Base-by-base conservation (phyloP, 1,140 invertebrate genomes). In the Drusus annulatus region DNA sequence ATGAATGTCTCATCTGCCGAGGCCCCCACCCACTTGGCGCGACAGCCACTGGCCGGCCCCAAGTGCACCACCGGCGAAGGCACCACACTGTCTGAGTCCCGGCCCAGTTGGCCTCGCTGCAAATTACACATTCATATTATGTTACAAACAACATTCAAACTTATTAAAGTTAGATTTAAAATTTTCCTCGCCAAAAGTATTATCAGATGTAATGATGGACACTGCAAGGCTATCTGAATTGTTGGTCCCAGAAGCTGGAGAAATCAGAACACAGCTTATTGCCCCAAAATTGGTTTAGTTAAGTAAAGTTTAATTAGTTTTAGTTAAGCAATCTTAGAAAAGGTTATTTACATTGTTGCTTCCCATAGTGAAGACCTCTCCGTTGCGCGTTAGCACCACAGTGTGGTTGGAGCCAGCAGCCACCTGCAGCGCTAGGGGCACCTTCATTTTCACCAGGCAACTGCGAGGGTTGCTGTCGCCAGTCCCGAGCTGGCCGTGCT, bases 371-470 rank as follows among this genome's bases (percentile, higher is more conserved):
- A 95, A 98, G 5, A 99, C 94, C 87, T 98, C 94, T 5, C 98
- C 98, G 84, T 95, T 95, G 54, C 92, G 90, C 17, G 97, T 95
- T n/a, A 99, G 89, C 19, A 99, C 88, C 0, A 96, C 96, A 3
- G 97, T 97, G 87, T 99, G 98, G 89, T 98, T 97, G 85, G 96
- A 97, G 3, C 98, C 98, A 76, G 97, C 96, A 5, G 97, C 96
- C 19, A 99, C 92, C 85, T 97, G 94, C 3, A 91, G 89, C 2
- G 92, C 91, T 50, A 91, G 90, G 2, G 94, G 93, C 28, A 97
- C 90, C 84, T 94, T 93, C 0, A 99, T 94, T 76, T 93, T 91
- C 52, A 95, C 93, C 0, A 96, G 93, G 0, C 93, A 92, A 71
- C 93, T 94, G 80, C 96, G 94, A 2, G 92, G 91, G 45, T 93